Evolutionary conservation across 2,888 invertebrate species (phyloP), one percentile per base, ranked within the genome.

Genomic region (Agrotis puta): DNA sequence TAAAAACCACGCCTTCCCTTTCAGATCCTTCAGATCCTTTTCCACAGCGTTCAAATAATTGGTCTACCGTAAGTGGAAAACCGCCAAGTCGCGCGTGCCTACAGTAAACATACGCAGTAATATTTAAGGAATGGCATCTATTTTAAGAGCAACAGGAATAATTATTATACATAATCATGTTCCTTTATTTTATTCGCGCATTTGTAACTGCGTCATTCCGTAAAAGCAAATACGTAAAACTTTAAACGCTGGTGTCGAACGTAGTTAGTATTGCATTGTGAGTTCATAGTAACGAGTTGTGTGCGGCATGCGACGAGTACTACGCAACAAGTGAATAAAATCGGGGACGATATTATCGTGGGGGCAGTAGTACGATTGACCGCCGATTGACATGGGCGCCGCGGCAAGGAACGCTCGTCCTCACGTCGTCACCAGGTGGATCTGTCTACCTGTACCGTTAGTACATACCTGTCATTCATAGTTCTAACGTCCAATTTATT

Each of bases 341-440:
- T 93, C 92, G 88, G 88, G 84, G 87, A 90, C 92, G 88, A 89
- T 90, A 89, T 87, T 89, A 90, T 88, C 81, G 89, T 85, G 91
- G 91, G 86, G 88, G 89, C 94, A 94, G 93, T 87, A 47, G 87
- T 87, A 85, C 87, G 85, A 92, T 94, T 91, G 93, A 90, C 87
- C 91, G 92, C 88, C 87, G 87, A 88, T 90, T 93, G 94, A 92
- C 89, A 96, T 96, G 96, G 96, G 96, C 86, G 95, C 95, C 79
- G 94, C 96, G 72, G 94, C 95, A 84, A 96, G 86, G 87, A 95
- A 95, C 92, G 92, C 96, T 74, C 94, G 96, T 58, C 96, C 95
- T n/a, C 93, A 95, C 92, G 94, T 95, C 77, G 93, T 96, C 78
- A 92, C 93, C 89, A 91, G 96, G 89, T 96, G 96, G 96, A 95